Base-by-base conservation (phyloP, 2,888 invertebrate species). In the Scaptomyza tumidula region DNA sequence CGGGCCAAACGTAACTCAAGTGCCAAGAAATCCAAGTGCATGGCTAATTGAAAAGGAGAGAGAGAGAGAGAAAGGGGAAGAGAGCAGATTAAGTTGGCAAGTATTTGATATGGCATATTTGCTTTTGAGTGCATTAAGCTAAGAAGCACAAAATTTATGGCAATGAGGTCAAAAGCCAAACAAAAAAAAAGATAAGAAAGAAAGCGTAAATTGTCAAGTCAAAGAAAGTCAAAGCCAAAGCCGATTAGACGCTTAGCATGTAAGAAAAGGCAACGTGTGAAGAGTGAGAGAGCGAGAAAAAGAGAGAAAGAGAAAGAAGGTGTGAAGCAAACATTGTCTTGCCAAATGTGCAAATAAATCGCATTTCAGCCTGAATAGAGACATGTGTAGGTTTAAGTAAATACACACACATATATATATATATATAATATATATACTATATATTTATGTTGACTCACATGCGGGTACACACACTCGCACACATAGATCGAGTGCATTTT, bases 401-500 rank as follows among this genome's bases (percentile, higher is more conserved):
- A n/a, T n/a, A n/a, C n/a, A n/a, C n/a, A n/a, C n/a, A n/a, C n/a
- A n/a, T n/a, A n/a, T n/a, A n/a, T n/a, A n/a, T n/a, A n/a, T n/a
- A n/a, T n/a, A n/a, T n/a, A n/a, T n/a, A n/a, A n/a, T 53, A 27
- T 27, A 13, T 31, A 72, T 59, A 66, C n/a, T 59, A 71, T 48
- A 78, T 68, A 74, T 48, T 60, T 75, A 74, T 74, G 78, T 75
- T 78, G 75, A 78, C 75, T 78, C 60, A 75, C 45, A 73, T 75
- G 78, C 56, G 74, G 74, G 44, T 63, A 64, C 31, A 14, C 39
- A 39, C 39, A 37, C 37, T 0, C 37, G n/a, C 37, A 37, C 2
- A 0, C 33, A 33, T 13, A 83, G 84, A 83, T 88, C 84, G 80
- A 83, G 83, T 88, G 88, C 88, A 83, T 83, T 88, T 83, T 83